A percentile compares a stretch with the other conserved stretches of the same genome.
Conservation (phyloP, 2,888 invertebrate species). For the Sinotaia quadrata region DNA sequence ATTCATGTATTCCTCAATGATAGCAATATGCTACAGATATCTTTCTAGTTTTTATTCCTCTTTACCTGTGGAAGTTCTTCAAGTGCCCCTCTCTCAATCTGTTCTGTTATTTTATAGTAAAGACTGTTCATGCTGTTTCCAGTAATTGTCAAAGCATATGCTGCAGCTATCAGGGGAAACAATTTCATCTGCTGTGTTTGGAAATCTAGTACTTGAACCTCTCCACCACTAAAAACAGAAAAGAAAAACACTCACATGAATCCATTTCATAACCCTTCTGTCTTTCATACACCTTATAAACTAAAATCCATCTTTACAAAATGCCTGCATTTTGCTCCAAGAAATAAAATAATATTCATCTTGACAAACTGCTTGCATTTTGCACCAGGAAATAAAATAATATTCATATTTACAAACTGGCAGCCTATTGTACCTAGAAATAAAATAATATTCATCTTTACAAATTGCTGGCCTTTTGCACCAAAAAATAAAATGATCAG, state of each 20-base stretch:
- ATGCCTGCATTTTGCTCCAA: not conserved
- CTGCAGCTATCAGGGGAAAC: slow-evolving; percentile 86
- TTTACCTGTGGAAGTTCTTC: slow-evolving; percentile 86
- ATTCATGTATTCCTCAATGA: not conserved
- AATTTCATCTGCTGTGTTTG: slow-evolving; percentile 95
- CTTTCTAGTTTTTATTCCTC: not conserved
- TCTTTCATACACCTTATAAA: not conserved
- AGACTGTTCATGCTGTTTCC: slow-evolving; percentile 59
- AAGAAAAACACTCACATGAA: not conserved
- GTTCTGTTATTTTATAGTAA: slow-evolving; percentile 73
- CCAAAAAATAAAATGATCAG: too few relatives aligned
- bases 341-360: too few relatives aligned
- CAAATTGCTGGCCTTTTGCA: too few relatives aligned
- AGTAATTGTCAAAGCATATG: slow-evolving; percentile 83
- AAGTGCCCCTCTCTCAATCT: slow-evolving; percentile 85
- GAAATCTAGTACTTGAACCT: slow-evolving; percentile 84
- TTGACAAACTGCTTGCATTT: too few relatives aligned
- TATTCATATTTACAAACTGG: too few relatives aligned
- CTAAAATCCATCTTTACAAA: not conserved
- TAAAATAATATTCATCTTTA: too few relatives aligned
- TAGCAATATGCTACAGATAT: not conserved
- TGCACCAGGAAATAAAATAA: too few relatives aligned
- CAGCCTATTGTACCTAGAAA: too few relatives aligned
- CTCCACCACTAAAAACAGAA: slow-evolving; percentile 45
- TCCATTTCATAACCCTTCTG: not conserved